Evolutionary conservation across 2,113 vertebrate genomes (phyloP).

Genomic region (Murina feae): DNA sequence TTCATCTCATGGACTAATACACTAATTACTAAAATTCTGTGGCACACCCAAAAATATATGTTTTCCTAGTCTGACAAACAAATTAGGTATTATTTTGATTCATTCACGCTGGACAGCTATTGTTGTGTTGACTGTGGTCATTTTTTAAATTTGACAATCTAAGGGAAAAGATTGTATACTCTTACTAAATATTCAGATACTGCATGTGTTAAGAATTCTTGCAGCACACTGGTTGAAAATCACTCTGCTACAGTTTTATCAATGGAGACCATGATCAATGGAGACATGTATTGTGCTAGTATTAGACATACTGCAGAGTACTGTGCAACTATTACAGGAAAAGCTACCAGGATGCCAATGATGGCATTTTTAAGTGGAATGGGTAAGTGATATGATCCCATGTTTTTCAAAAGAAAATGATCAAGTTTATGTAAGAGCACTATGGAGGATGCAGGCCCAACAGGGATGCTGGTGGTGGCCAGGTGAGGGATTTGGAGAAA

Average conservation of each 20-base stretch:
- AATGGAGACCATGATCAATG: too few species aligned
- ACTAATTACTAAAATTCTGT: background rate
- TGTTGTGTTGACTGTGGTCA: background rate
- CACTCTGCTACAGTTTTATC: background rate
- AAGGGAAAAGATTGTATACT: background rate
- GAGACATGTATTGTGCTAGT: too few species aligned
- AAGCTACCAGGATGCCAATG: background rate
- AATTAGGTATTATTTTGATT: background rate
- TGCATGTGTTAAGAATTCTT: background rate
- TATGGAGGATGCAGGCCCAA: accelerated
- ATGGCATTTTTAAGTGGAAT: background rate
- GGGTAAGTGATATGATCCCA: background rate
- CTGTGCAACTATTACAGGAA: background rate
- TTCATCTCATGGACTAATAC: background rate
- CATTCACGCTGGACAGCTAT: background rate
- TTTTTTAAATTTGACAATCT: background rate
- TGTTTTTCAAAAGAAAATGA: too few species aligned
- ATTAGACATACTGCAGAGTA: accelerated
- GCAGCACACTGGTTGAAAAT: background rate
- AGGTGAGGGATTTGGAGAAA: background rate
- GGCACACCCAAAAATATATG: background rate
- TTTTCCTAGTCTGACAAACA: background rate
- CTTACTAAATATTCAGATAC: background rate
- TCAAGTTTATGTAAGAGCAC: too few species aligned
- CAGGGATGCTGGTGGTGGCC: accelerated